These are phyloP conservation scores for Stenopsyche tienmushanensis DNA, from an alignment of 1,140 invertebrate genomes.

Conservation along the genomic window DNA sequence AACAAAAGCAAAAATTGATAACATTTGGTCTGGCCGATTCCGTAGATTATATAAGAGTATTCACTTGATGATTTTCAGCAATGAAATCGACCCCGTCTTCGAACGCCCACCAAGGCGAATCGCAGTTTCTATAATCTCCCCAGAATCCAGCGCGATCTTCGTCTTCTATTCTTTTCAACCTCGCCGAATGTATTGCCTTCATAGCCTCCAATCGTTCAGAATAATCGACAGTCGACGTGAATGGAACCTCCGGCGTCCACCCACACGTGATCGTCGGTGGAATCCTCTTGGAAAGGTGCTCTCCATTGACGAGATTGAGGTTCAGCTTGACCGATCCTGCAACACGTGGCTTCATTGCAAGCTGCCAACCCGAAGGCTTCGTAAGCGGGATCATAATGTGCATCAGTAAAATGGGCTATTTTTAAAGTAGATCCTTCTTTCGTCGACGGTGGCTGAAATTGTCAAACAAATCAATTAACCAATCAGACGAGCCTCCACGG, in stretches of 20 bases:
- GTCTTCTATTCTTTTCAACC: no score
- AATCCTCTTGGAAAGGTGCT: slow-evolving; percentile 19
- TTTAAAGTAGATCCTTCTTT: slow-evolving; percentile 46
- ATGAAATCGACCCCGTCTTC: slow-evolving; percentile 62
- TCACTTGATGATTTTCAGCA: slow-evolving; percentile 56
- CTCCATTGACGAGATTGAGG: slow-evolving; percentile 14
- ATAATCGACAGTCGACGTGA: slow-evolving; percentile 44
- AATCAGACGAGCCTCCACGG: no score
- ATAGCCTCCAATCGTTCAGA: slow-evolving; percentile 35
- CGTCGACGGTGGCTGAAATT: background rate
- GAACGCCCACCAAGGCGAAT: slow-evolving; percentile 68
- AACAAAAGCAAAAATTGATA: no score
- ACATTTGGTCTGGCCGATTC: no score
- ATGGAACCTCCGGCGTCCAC: slow-evolving; percentile 37
- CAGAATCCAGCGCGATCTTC: slow-evolving; percentile 65
- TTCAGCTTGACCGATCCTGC: slow-evolving; percentile 59
- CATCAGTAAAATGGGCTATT: slow-evolving; percentile 76
- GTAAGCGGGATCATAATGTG: slow-evolving; percentile 80
- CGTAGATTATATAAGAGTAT: no score
- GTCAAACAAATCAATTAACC: background rate
- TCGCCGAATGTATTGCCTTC: no score
- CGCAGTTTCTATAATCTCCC: slow-evolving; percentile 77
- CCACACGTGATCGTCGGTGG: slow-evolving; percentile 13
- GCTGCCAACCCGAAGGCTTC: slow-evolving; percentile 62
- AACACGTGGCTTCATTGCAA: slow-evolving; percentile 78